Percentiles rank a stretch among this genome's conserved stretches.
These are phyloP conservation scores for Deroplatys truncata DNA, from an alignment of 2,888 invertebrate species.

Conservation along the genomic window DNA sequence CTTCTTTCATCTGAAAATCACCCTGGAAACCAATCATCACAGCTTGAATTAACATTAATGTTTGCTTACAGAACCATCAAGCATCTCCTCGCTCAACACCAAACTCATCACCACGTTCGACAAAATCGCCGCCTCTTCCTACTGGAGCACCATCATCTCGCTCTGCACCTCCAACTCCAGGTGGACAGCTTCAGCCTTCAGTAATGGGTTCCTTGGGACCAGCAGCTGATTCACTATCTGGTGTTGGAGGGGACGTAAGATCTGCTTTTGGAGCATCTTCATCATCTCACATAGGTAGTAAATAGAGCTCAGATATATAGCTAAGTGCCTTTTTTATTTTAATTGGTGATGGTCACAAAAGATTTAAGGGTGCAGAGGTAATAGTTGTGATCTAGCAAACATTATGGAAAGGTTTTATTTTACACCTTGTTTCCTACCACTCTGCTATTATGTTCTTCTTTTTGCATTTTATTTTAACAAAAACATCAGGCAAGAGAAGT, in stretches of 20 bases:
- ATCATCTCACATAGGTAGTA: conserved; percentile 20
- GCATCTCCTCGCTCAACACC: conserved; percentile 81
- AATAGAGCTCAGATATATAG: neutral
- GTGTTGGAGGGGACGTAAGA: conserved; percentile 57
- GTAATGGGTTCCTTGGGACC: conserved; percentile 33
- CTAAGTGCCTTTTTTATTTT: neutral
- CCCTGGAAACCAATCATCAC: no score
- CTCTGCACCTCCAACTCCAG: conserved; percentile 51
- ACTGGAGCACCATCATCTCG: conserved; percentile 51
- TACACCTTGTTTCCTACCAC: no score
- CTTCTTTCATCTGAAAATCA: no score
- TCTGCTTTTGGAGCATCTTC: conserved; percentile 38
- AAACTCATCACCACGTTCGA: conserved; percentile 81
- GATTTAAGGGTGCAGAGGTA: no score
- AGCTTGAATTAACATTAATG: no score
- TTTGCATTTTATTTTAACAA: no score
- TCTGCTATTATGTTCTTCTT: no score
- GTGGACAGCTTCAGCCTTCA: conserved; percentile 43
- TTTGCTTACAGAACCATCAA: conserved; percentile 66
- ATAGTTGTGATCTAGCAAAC: no score
- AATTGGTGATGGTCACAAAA: no score
- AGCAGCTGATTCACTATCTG: conserved; percentile 50
- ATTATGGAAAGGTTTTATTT: neutral
- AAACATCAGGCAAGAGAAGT: no score
- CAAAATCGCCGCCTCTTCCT: conserved; percentile 75